Percentiles rank a stretch among this genome's conserved stretches.
These are phyloP conservation scores for Todiramphus chloris DNA, from an alignment of 2,113 vertebrate species.

Conservation along the genomic window DNA sequence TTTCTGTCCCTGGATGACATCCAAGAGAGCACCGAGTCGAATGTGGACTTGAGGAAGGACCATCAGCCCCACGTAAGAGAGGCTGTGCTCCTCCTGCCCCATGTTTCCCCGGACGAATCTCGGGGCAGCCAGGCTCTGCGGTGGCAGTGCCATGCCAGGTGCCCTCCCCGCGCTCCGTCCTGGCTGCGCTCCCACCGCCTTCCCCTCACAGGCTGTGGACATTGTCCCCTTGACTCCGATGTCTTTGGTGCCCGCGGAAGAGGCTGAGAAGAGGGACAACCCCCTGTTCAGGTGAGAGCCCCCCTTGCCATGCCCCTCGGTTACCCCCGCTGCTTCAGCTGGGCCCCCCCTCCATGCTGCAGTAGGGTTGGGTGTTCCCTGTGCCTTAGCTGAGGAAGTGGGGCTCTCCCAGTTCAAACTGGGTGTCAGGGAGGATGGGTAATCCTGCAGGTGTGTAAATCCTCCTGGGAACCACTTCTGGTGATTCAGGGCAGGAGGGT, in stretches of 20 bases:
- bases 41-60: conserved; percentile 61
- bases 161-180: accelerated
- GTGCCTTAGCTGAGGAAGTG: too few species aligned
- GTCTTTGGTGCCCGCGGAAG: conserved; percentile 81
- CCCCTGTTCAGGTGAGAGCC: conserved; percentile 84
- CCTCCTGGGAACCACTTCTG: not conserved
- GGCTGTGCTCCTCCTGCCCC: accelerated
- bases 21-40: not conserved
- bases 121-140: accelerated
- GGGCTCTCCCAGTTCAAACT: not conserved
- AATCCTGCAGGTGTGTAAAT: not conserved
- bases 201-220: not conserved
- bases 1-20: conserved; percentile 78
- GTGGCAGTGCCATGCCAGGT: accelerated
- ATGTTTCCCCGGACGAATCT: accelerated
- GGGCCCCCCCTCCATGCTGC: too few species aligned
- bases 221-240: conserved; percentile 81
- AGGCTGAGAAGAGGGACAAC: conserved; percentile 79
- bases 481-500: not conserved
- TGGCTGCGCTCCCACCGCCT: accelerated
- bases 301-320: not conserved
- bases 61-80: conserved; percentile 51
- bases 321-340: not conserved
- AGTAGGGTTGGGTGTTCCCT: not conserved
- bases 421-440: not conserved